These are phyloP conservation scores for Todiramphus saurophagus DNA, from an alignment of 2,113 vertebrate genomes.

Conservation along the genomic window DNA sequence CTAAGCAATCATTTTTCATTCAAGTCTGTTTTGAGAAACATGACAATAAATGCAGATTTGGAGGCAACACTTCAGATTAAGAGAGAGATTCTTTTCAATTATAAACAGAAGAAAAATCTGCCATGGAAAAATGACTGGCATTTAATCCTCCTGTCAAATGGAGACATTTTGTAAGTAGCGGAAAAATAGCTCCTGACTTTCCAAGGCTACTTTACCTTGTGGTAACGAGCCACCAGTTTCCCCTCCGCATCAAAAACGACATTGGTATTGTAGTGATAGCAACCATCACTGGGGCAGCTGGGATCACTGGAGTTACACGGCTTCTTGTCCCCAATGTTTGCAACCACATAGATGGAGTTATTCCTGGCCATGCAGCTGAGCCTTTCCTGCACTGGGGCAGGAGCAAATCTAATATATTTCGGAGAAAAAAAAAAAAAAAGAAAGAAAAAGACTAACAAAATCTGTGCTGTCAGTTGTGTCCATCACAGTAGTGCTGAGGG, in stretches of 20 bases:
- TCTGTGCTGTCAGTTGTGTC: neutral
- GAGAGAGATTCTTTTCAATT: neutral
- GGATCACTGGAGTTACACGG: conserved; percentile 29
- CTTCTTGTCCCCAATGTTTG: conserved; percentile 82
- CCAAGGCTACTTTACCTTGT: conserved; percentile 78
- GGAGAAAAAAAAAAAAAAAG: neutral
- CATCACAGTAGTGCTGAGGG: neutral
- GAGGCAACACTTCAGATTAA: neutral
- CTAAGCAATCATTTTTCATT: neutral
- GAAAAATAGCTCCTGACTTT: conserved; percentile 25
- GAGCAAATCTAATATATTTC: conserved; percentile 36
- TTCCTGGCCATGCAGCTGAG: conserved; percentile 88
- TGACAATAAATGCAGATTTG: neutral
- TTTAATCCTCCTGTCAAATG: conserved; percentile 25
- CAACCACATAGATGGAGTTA: conserved; percentile 84
- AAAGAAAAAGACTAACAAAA: neutral
- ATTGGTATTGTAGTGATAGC: conserved; percentile 73
- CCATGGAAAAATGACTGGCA: conserved; percentile 25
- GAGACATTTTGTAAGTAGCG: neutral
- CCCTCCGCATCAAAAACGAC: conserved; percentile 69
- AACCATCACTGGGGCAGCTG: conserved; percentile 37
- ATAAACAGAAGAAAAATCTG: neutral
- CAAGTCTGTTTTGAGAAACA: neutral
- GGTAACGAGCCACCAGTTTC: conserved; percentile 72
- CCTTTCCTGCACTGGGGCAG: conserved; percentile 57